These are phyloP conservation scores for Nymphalis io DNA, from an alignment of 1,140 invertebrate genomes.

Conservation along the genomic window DNA sequence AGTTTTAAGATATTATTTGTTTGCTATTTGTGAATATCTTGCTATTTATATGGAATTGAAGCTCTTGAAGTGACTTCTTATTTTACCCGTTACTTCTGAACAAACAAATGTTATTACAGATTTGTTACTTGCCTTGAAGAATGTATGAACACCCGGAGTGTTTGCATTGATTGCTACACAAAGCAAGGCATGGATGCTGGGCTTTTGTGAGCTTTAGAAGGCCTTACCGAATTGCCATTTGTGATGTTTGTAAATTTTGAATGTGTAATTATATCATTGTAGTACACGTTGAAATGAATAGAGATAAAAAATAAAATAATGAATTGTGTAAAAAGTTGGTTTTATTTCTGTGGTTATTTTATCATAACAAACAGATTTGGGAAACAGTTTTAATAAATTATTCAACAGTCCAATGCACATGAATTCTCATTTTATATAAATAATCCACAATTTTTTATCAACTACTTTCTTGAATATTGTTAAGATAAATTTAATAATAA, in stretches of 20 bases:
- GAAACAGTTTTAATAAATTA: conserved; percentile 21
- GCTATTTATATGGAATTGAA: conserved; percentile 9
- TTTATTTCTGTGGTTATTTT: conserved; percentile 50
- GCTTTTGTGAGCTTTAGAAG: conserved; percentile 31
- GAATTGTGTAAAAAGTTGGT: conserved; percentile 68
- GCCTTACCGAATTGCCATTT: conserved; percentile 72
- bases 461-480: conserved; percentile 11
- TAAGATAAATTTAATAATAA: conserved; percentile 35
- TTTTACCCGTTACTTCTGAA: neutral
- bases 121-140: conserved; percentile 36
- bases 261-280: conserved; percentile 63
- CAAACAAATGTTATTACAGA: conserved; percentile 29
- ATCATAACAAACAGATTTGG: neutral
- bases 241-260: conserved; percentile 68
- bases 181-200: conserved; percentile 5
- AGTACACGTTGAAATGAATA: conserved; percentile 72
- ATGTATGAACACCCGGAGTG: conserved; percentile 31
- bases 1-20: neutral
- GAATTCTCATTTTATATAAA: conserved; percentile 12
- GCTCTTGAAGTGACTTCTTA: neutral
- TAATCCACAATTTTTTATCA: conserved; percentile 3
- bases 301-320: conserved; percentile 70
- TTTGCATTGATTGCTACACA: conserved; percentile 8
- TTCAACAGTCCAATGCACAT: conserved; percentile 17
- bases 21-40: neutral